phyloP scores from a whole-genome alignment of 1,140 invertebrate genomes.

The Pseudomyrmex flavicornis region DNA sequence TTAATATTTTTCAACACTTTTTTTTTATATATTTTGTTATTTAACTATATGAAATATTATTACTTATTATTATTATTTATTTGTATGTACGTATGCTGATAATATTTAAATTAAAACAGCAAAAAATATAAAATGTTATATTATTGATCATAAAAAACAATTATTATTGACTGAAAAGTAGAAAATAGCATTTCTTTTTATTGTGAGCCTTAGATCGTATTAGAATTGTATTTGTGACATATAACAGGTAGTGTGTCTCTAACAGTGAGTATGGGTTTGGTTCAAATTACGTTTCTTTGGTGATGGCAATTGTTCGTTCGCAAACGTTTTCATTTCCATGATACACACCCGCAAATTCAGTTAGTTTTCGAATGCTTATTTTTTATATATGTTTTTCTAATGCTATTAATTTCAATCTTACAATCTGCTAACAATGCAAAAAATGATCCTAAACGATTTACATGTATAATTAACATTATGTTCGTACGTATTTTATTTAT shows the following conservation, averaged over 20 bases:
- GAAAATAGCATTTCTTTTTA: slow-evolving; percentile 25
- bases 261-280: slow-evolving; percentile 63
- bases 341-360: slow-evolving; percentile 76
- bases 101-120: slow-evolving; percentile 5
- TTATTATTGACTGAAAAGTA: not conserved
- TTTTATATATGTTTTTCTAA: slow-evolving; percentile 39
- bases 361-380: slow-evolving; percentile 54
- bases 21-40: slow-evolving; percentile 49
- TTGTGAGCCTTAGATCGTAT: slow-evolving; percentile 43
- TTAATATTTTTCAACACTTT: slow-evolving; percentile 64
- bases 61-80: not conserved
- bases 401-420: slow-evolving; percentile 14
- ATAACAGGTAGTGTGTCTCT: slow-evolving; percentile 41
- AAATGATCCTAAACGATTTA: not conserved
- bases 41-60: slow-evolving; percentile 2
- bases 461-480: slow-evolving; percentile 10
- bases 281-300: slow-evolving; percentile 63
- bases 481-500: slow-evolving; percentile 32
- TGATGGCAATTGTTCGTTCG: slow-evolving; percentile 63
- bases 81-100: slow-evolving; percentile 14
- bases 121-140: slow-evolving; percentile 5
- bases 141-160: not conserved
- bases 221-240: slow-evolving; percentile 38
- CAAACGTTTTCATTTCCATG: slow-evolving; percentile 65
- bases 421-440: slow-evolving; percentile 1